Evolutionary conservation across 2,113 vertebrate species (phyloP), one percentile per base, ranked within the genome.

Genomic region (Pseudorhombus dupliciocellatus): DNA sequence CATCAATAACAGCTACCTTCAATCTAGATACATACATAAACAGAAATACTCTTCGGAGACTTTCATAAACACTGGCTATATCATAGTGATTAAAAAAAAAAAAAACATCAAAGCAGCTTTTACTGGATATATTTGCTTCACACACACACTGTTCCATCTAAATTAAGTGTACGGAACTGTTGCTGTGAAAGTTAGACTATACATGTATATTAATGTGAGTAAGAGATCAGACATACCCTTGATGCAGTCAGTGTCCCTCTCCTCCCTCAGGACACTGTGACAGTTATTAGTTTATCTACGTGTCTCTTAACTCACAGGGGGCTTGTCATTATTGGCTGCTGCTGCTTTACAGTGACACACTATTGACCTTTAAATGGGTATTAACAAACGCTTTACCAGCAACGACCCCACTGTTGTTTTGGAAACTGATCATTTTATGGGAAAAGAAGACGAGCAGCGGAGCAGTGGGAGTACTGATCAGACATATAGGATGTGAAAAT

Each of bases 361-460:
- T 74, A 7, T 51, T 90, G 90, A 90, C 90, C 58, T 93, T 92
- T 92, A 84, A 77, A 61, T 4, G 25, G 65, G 89, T 87, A 92
- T 91, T 87, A 73, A 67, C 34, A 16, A 74, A 76, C 73, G 53
- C 79, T 86, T 90, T 89, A 81, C 86, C 84, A 87, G 80, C 79
- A 89, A 16, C 42, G 18, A 62, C 42, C 75, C 60, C 61, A 57
- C 42, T 46, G 15, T 16, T 90, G 85, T 89, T 91, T 84, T 92
- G 90, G 84, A 91, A 90, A 90, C 6, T 64, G 31, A 60, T 79
- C 52, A 54, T 87, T 89, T 90, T 80, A 77, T 84, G 72, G 88
- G 89, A 88, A 91, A 31, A 81, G 16, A 4, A 5, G 8, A 18
- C 31, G 22, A 25, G 31, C 5, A 4, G 83, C 42, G 37, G 73